Evolutionary conservation across 2,888 invertebrate species (phyloP).

Genomic region (Ormyrus pomaceus): DNA sequence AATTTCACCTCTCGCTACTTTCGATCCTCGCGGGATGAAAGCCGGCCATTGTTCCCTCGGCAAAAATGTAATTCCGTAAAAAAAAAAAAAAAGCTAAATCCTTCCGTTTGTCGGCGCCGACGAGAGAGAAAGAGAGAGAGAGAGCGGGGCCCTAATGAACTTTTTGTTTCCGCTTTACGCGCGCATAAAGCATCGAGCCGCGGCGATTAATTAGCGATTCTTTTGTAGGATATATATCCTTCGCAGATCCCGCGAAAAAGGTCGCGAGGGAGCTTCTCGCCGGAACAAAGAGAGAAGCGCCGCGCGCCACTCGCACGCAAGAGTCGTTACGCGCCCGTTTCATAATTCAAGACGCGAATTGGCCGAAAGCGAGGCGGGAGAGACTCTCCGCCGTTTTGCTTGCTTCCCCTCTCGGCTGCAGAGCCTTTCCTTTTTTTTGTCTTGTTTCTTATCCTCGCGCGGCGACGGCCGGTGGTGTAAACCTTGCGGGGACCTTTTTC

Average conservation of each 20-base stretch:
- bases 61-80: no score
- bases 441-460: background rate
- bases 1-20: no score
- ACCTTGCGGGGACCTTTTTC: slow-evolving; percentile 18
- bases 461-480: slow-evolving; percentile 15
- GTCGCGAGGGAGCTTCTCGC: slow-evolving; percentile 11
- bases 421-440: background rate
- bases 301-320: background rate
- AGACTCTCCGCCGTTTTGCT: slow-evolving; percentile 14
- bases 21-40: no score
- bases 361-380: slow-evolving; percentile 60
- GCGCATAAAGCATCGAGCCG: slow-evolving; percentile 3
- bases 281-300: slow-evolving; percentile 17
- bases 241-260: slow-evolving; percentile 12
- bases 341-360: slow-evolving; percentile 67
- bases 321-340: slow-evolving; percentile 59
- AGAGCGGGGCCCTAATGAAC: slow-evolving; percentile 18
- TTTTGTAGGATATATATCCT: slow-evolving; percentile 26
- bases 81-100: no score
- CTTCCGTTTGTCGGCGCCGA: background rate
- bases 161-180: slow-evolving; percentile 1
- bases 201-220: slow-evolving; percentile 50
- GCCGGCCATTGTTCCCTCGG: no score
- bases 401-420: background rate
- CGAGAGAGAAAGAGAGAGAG: background rate